Percentiles rank a stretch among this genome's conserved stretches.
Conservation (phyloP, 2,113 vertebrate genomes). For the Tyrannus savana region DNA sequence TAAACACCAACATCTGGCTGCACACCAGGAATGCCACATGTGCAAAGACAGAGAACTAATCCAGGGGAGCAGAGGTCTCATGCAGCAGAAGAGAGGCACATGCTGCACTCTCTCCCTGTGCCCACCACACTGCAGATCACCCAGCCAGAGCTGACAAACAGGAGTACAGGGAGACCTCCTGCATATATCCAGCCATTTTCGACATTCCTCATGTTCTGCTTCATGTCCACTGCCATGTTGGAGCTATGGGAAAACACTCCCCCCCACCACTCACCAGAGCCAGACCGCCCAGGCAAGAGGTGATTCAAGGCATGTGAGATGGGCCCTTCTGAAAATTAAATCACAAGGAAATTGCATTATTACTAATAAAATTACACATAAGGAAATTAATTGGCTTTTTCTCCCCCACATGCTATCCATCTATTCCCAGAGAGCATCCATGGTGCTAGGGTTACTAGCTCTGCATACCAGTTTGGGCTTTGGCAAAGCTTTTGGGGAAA, state of each 20-base stretch:
- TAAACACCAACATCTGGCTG: not conserved
- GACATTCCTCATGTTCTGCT: not conserved
- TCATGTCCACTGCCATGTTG: rapidly evolving
- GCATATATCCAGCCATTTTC: not conserved
- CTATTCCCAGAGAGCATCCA: not conserved
- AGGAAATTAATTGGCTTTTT: not conserved
- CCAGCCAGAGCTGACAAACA: not conserved
- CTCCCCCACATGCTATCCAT: not conserved
- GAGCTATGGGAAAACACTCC: not conserved
- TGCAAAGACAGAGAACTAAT: not conserved
- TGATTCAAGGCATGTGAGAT: not conserved
- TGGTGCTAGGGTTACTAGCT: rapidly evolving
- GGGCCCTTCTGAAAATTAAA: not conserved
- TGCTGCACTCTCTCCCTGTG: rapidly evolving
- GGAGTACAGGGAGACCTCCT: not conserved
- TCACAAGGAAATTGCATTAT: not conserved
- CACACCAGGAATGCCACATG: not conserved
- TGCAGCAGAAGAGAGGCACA: not conserved
- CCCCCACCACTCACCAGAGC: not conserved
- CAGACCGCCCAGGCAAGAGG: not conserved
- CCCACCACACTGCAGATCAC: not conserved
- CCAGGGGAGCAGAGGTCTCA: not conserved
- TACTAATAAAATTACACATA: not conserved
- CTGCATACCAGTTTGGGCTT: not conserved
- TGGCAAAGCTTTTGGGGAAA: not conserved